Evolutionary conservation across 2,888 invertebrate genomes (phyloP).

Genomic region (Coecobrya sp.): DNA sequence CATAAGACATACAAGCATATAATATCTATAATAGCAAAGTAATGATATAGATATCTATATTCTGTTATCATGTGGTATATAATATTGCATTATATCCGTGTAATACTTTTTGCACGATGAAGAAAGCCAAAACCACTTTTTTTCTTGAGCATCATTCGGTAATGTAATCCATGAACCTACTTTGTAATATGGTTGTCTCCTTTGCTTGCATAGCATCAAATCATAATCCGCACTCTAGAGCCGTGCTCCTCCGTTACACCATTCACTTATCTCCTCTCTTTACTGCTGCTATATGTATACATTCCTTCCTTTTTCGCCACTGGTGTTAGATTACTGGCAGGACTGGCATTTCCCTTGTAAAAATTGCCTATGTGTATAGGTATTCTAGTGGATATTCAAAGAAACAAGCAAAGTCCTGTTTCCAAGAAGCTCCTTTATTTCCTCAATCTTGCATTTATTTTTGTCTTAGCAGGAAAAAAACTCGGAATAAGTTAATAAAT

Average conservation of each 20-base stretch:
- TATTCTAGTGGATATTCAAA: not conserved
- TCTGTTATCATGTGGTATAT: not conserved
- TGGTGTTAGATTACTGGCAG: conserved; percentile 19
- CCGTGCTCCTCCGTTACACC: conserved; percentile 51
- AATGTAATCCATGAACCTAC: conserved; percentile 71
- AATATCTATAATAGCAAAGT: conserved; percentile 40
- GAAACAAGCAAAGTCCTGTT: conserved; percentile 9
- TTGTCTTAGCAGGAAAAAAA: conserved; percentile 30
- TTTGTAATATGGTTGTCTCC: conserved; percentile 74
- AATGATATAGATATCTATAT: conserved; percentile 28
- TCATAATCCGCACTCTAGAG: conserved; percentile 69
- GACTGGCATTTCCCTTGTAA: not conserved
- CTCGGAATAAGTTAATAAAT: conserved; percentile 63
- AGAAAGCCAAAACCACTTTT: conserved; percentile 53
- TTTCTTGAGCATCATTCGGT: conserved; percentile 57
- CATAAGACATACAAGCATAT: not conserved
- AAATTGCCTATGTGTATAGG: not conserved
- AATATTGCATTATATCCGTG: not conserved
- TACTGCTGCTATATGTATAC: not conserved
- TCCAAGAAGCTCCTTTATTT: conserved; percentile 30
- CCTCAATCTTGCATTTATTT: conserved; percentile 46
- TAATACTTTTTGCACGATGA: not conserved
- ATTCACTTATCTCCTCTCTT: conserved; percentile 60
- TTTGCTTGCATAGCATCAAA: conserved; percentile 76
- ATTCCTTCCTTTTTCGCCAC: conserved; percentile 25